Conservation (phyloP, 2,888 invertebrate genomes). For the Ochropleura plecta region DNA sequence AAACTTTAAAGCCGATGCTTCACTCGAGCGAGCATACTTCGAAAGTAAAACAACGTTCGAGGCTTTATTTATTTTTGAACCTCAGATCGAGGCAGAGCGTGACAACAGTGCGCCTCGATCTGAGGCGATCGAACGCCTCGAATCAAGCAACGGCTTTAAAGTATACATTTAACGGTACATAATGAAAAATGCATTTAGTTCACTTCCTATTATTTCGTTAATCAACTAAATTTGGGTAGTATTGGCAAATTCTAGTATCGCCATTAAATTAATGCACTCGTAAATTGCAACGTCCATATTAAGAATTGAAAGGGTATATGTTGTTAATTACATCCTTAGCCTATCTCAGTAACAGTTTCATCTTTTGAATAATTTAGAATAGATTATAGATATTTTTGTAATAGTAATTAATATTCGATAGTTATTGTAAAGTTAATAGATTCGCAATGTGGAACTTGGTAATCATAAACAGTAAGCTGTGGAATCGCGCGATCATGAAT, state of each 20-base stretch:
- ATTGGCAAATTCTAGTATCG: conserved; percentile 77
- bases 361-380: conserved; percentile 87
- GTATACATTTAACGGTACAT: conserved; percentile 55
- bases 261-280: conserved; percentile 73
- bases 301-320: conserved; percentile 85
- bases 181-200: conserved; percentile 81
- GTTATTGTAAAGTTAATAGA: conserved; percentile 80
- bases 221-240: conserved; percentile 79
- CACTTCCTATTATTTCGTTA: conserved; percentile 74
- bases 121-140: conserved; percentile 26
- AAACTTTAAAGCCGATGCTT: conserved; percentile 50
- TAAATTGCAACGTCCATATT: conserved; percentile 77
- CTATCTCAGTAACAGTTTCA: conserved; percentile 86
- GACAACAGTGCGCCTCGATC: conserved; percentile 27
- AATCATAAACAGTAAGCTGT: conserved; percentile 63
- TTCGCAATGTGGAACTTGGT: conserved; percentile 73
- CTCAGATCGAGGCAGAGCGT: conserved; percentile 24
- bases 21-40: conserved; percentile 19
- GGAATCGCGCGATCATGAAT: conserved; percentile 48
- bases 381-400: conserved; percentile 90
- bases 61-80: conserved; percentile 43
- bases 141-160: conserved; percentile 53
- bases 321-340: conserved; percentile 89
- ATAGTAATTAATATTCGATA: conserved; percentile 88
- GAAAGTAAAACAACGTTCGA: conserved; percentile 36